Conservation (phyloP, 2,113 vertebrate genomes). For the Nothoprocta pentlandii region DNA sequence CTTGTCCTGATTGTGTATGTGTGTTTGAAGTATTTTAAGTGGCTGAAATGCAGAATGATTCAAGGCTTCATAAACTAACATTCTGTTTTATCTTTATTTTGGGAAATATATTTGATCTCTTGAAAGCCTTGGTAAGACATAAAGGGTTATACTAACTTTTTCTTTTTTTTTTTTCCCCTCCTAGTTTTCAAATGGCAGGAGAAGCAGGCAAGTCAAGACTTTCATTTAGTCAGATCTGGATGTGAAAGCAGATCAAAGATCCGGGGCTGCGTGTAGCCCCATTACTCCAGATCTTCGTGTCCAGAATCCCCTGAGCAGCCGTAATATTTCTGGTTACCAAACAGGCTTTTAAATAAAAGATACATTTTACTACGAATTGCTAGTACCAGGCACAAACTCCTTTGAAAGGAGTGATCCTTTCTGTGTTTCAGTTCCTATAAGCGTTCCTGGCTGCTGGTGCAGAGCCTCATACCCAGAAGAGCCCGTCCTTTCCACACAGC, state of each 20-base stretch:
- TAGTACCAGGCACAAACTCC: not conserved
- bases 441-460: not conserved
- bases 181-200: not conserved
- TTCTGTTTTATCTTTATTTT: constrained; percentile 64
- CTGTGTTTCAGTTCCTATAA: not conserved
- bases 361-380: not conserved
- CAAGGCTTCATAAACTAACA: constrained; percentile 41
- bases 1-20: constrained; percentile 10
- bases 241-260: constrained; percentile 23
- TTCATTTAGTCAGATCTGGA: constrained; percentile 29
- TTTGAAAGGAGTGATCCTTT: not conserved
- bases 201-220: not conserved
- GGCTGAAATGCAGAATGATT: constrained; percentile 43
- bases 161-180: not conserved
- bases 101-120: constrained; percentile 49
- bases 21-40: constrained; percentile 50
- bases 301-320: not conserved
- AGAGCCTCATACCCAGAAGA: not conserved
- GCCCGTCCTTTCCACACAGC: accelerated
- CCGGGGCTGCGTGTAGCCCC: not conserved
- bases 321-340: not conserved
- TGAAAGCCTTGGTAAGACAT: constrained; percentile 24
- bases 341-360: not conserved
- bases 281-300: not conserved
- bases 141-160: not conserved